Evolutionary conservation across 2,113 vertebrate genomes (phyloP), one percentile per base, ranked within the genome.

Genomic region (Grallaria varia): DNA sequence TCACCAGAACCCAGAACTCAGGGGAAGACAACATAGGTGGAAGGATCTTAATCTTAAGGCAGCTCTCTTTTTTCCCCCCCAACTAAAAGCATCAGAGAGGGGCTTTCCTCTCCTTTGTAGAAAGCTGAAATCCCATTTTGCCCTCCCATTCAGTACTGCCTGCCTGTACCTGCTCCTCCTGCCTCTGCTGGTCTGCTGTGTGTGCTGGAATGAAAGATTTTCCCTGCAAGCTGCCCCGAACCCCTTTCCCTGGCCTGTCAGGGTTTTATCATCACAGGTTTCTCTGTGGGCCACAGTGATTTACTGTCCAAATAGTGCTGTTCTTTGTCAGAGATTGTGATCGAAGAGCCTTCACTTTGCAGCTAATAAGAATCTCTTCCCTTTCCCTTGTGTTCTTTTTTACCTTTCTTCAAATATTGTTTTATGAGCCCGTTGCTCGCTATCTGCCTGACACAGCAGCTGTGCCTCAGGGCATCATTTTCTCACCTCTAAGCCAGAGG

Each of bases 121-220:
- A 77, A 53, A 30, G 9, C 56, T 83, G 84, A 94, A 95, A 93
- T 84, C 81, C 77, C 66, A 27, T 90, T 93, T 95, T 64, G 33
- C 64, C 62, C 82, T 94, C 66, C 55, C 68, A 37, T 64, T 94
- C 62, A 68, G 56, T 55, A 56, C 62, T 88, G 62, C 97, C 76
- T 96, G 97, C 89, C 97, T 94, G 86, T 97, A 96, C 97, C 95
- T 97, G 97, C 96, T 96, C 74, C 92, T 93, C 82, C 84, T 96
- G 89, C 85, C 95, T 96, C 90, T 94, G 95, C 91, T 83, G 96
- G 93, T 93, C 80, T 94, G 83, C 50, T 79, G 25, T 50, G n/a
- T 83, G 93, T 79, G 90, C 94, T 87, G 95, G 97, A 95, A 97
- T 96, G 96, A 96, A 94, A 95, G 94, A 93, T 91, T 97, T 96